Evolutionary conservation across 2,113 vertebrate genomes (phyloP).

Genomic region (Oreochromis aureus): DNA sequence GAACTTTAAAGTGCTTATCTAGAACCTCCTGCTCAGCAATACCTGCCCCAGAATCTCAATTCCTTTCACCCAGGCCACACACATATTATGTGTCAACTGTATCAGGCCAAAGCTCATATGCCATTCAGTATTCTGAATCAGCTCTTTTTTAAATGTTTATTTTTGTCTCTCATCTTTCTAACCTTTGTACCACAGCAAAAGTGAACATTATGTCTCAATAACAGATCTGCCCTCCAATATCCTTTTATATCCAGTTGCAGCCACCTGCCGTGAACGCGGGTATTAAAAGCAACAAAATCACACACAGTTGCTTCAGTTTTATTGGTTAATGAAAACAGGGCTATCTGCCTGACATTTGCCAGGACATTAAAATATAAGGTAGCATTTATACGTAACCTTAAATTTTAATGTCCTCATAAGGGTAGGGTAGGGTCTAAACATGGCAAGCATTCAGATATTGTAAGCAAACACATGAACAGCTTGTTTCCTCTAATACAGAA

Average conservation of each 20-base stretch:
- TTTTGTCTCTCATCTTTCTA: background rate
- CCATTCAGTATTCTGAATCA: background rate
- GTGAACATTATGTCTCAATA: background rate
- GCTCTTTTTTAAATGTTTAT: background rate
- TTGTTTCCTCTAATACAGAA: background rate
- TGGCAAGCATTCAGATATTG: background rate
- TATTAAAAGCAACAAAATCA: background rate
- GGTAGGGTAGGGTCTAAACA: background rate
- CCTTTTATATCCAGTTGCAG: background rate
- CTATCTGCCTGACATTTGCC: background rate
- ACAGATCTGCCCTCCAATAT: background rate
- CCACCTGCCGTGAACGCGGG: background rate
- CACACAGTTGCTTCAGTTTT: background rate
- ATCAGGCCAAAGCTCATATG: background rate
- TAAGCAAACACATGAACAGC: background rate
- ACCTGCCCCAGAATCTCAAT: background rate
- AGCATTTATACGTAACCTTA: background rate
- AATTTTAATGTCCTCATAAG: background rate
- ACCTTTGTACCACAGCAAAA: background rate
- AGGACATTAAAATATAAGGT: background rate
- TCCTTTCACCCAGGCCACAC: background rate
- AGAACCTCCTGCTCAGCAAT: background rate
- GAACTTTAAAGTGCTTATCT: constrained; percentile 16
- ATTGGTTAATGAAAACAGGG: background rate
- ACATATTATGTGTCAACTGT: background rate